A percentile compares a stretch with the other conserved stretches of the same genome.
phyloP scores from a whole-genome alignment of 2,888 invertebrate species.

The Lottia scabra region DNA sequence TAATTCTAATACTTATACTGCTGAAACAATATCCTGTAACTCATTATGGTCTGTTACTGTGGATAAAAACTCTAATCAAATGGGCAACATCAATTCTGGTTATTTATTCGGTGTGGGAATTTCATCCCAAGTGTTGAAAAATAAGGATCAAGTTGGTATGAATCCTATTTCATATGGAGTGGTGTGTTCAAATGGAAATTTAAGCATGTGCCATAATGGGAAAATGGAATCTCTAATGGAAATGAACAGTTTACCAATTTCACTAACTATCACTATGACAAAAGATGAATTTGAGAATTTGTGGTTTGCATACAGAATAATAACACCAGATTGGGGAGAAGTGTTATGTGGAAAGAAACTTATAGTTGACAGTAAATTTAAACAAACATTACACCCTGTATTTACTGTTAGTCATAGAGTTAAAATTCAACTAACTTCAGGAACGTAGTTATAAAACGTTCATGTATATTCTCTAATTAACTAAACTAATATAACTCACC shows the following conservation, averaged over 20 bases:
- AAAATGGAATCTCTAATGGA: conserved; percentile 51
- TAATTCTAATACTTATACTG: conserved; percentile 63
- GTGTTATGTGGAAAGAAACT: conserved; percentile 54
- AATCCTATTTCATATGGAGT: conserved; percentile 54
- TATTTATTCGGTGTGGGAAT: conserved; percentile 66
- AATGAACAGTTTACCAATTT: conserved; percentile 56
- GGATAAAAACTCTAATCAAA: conserved; percentile 57
- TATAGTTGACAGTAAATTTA: conserved; percentile 41
- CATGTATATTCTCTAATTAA: too few species aligned
- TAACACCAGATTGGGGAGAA: conserved; percentile 49
- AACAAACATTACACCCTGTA: conserved; percentile 50
- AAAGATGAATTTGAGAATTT: conserved; percentile 47
- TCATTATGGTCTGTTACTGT: conserved; percentile 61
- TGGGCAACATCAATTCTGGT: conserved; percentile 54
- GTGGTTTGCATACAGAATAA: conserved; percentile 54
- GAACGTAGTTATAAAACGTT: background rate
- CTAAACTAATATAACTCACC: too few species aligned
- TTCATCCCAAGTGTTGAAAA: conserved; percentile 46
- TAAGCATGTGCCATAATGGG: conserved; percentile 52
- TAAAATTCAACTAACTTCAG: conserved; percentile 58
- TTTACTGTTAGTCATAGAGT: conserved; percentile 65
- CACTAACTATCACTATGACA: conserved; percentile 53
- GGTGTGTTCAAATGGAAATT: conserved; percentile 52
- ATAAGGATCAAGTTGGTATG: conserved; percentile 62
- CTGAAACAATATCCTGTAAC: conserved; percentile 46